Conservation (phyloP, 2,113 vertebrate genomes). For the Petrocephalus zakoni region DNA sequence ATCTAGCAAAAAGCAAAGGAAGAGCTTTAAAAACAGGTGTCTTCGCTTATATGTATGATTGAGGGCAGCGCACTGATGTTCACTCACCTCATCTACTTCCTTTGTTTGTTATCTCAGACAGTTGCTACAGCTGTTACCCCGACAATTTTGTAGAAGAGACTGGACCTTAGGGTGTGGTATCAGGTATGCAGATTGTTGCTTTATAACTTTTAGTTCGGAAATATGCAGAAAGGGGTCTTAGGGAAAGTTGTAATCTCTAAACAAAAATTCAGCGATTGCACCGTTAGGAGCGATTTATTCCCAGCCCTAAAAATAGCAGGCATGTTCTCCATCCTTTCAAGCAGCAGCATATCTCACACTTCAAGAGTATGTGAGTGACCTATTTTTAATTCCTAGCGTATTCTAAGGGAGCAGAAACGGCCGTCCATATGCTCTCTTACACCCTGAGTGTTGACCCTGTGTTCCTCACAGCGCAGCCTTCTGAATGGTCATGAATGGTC, state of each 20-base stretch:
- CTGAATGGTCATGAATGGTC: background rate
- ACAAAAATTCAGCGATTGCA: background rate
- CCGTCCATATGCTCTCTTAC: background rate
- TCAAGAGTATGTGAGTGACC: constrained; percentile 10
- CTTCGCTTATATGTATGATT: background rate
- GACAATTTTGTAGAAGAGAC: background rate
- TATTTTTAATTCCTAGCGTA: constrained; percentile 3
- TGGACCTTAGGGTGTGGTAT: background rate
- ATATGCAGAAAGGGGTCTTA: background rate
- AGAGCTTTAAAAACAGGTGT: background rate
- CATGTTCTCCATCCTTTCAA: background rate
- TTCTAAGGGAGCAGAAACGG: background rate
- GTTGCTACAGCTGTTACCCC: background rate
- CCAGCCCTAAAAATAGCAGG: background rate
- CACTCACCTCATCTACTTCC: background rate
- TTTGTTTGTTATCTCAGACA: background rate
- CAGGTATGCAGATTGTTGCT: background rate
- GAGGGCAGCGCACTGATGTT: background rate
- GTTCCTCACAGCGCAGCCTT: background rate
- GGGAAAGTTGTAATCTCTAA: background rate
- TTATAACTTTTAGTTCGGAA: background rate
- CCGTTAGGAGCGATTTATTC: constrained; percentile 3
- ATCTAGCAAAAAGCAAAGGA: background rate
- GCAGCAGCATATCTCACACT: background rate
- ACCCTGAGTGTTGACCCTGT: background rate